These are phyloP conservation scores for Octodonta nipae DNA, from an alignment of 2,888 invertebrate species.

Conservation along the genomic window DNA sequence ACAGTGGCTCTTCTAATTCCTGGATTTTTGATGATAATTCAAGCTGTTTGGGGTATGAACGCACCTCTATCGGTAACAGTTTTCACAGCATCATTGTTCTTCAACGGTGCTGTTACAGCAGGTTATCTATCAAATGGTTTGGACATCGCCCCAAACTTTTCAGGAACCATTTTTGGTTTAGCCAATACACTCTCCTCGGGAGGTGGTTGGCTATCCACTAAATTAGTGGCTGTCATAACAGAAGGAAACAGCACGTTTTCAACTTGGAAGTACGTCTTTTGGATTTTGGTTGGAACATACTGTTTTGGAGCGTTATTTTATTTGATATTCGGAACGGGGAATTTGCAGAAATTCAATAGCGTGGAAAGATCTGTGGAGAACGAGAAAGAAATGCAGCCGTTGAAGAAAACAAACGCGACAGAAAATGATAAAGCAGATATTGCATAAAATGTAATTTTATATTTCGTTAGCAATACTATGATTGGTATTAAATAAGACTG, in stretches of 20 bases:
- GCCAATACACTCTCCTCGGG: slow-evolving; percentile 76
- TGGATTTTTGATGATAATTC: slow-evolving; percentile 59
- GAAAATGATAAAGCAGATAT: slow-evolving; percentile 22
- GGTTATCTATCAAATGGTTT: slow-evolving; percentile 76
- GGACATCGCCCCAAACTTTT: slow-evolving; percentile 80
- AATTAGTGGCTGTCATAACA: slow-evolving; percentile 67
- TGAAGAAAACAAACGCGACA: slow-evolving; percentile 22
- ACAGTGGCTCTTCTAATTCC: slow-evolving; percentile 50
- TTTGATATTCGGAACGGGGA: slow-evolving; percentile 52
- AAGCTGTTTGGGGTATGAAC: slow-evolving; percentile 58
- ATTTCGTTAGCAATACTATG: no score
- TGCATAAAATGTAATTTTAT: slow-evolving; percentile 9
- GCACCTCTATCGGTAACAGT: slow-evolving; percentile 60
- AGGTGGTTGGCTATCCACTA: slow-evolving; percentile 69
- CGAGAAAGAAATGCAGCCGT: slow-evolving; percentile 30
- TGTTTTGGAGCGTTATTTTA: slow-evolving; percentile 50
- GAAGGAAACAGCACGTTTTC: slow-evolving; percentile 57
- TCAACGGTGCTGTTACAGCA: slow-evolving; percentile 75
- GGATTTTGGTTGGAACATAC: slow-evolving; percentile 62
- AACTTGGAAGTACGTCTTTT: slow-evolving; percentile 72
- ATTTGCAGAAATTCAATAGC: slow-evolving; percentile 47
- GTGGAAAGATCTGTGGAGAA: slow-evolving; percentile 15
- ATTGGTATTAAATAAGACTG: no score
- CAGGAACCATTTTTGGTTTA: slow-evolving; percentile 77
- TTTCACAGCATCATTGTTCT: slow-evolving; percentile 65